A percentile compares a stretch with the other conserved stretches of the same genome.
phyloP scores from a whole-genome alignment of 2,888 invertebrate genomes.

The Microplitis manilae region DNA sequence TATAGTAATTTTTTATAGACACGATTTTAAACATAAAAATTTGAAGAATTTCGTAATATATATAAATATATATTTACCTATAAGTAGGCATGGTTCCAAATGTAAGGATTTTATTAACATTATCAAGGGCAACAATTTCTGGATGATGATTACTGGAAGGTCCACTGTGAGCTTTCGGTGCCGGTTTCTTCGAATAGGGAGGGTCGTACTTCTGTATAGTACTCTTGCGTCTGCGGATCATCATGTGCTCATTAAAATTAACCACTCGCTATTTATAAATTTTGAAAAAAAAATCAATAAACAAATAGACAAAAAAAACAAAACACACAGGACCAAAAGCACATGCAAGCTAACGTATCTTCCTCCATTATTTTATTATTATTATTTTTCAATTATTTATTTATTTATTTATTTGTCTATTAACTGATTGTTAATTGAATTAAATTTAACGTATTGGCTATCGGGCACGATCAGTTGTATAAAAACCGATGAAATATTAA shows the following conservation, averaged over 20 bases:
- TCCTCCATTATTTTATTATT: not conserved
- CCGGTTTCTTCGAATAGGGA: slow-evolving; percentile 88
- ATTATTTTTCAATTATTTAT: not conserved
- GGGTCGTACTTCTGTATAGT: slow-evolving; percentile 91
- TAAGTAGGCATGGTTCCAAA: slow-evolving; percentile 84
- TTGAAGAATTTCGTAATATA: not conserved
- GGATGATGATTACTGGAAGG: slow-evolving; percentile 82
- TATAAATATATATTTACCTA: slow-evolving; percentile 75
- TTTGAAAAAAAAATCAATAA: slow-evolving; percentile 2
- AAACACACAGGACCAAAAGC: not conserved
- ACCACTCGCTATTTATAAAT: not conserved
- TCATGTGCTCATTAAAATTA: slow-evolving; percentile 16
- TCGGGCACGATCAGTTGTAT: not conserved
- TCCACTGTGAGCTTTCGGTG: slow-evolving; percentile 81
- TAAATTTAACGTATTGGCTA: not conserved
- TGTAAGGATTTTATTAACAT: slow-evolving; percentile 85
- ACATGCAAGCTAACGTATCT: slow-evolving; percentile 1
- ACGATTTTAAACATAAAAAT: not conserved
- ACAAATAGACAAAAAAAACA: not conserved
- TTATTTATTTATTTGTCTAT: not conserved
- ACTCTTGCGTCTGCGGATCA: slow-evolving; percentile 83
- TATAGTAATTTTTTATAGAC: no score
- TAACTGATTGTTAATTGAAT: not conserved
- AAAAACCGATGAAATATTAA: not conserved
- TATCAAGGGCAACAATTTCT: slow-evolving; percentile 85